Base-by-base conservation (phyloP, 1,140 invertebrate species). In the Oreohelix idahoensis region DNA sequence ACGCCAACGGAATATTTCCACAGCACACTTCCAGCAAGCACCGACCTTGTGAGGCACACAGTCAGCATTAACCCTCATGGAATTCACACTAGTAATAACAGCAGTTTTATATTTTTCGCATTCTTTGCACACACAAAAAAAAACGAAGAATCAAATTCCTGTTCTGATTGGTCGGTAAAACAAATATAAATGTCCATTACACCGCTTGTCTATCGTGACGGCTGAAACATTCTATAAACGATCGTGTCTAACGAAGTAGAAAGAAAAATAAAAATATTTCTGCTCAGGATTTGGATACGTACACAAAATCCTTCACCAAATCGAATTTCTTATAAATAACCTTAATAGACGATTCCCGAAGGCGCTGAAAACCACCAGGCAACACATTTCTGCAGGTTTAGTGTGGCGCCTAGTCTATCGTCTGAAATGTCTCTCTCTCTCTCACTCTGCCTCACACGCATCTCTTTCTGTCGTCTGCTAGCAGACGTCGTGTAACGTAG, bases 301-400 rank as follows among this genome's bases (percentile, higher is more conserved):
- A 66, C 63, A 23, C 29, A 13, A 66, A 58, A 66, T 66, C 63
- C 63, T 66, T 66, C 63, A 66, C n/a, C 63, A 66, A 66, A 66
- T 66, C 63, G 63, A 66, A 66, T 66, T 66, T 8, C 63, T 29
- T 66, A 66, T 66, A 32, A 66, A 66, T 35, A 66, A 66, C n/a
- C n/a, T 5, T n/a, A 32, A 66, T 66, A 66, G 32, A 66, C 63
- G n/a, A 5, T 32, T 32, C 35, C n/a, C 45, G 2, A 29, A 15
- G 17, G 45, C 38, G 74, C 17, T 23, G 39, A 53, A 15, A 53
- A 29, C 29, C 29, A 51, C 20, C 42, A 35, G 29, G 42, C 1
- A 36, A 76, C 32, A 76, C 42, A 35, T 45, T 51, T 53, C 38
- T 32, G 74, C 17, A 49, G 74, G 36, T 51, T 32, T 29, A 39